These are phyloP conservation scores for Pelusios castaneus DNA, from an alignment of 2,113 vertebrate species.

Conservation along the genomic window DNA sequence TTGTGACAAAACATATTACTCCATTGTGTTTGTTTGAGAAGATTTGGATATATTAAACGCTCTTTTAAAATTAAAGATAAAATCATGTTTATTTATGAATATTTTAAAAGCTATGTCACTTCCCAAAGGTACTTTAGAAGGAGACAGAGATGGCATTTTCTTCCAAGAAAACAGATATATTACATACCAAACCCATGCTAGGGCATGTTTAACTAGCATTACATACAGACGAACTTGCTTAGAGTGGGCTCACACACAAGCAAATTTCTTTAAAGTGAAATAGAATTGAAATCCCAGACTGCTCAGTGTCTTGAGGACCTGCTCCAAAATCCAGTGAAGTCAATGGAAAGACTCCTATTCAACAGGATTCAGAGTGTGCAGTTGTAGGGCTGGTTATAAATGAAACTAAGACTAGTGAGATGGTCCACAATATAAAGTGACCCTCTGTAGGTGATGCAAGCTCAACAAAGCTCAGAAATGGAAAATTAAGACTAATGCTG, in stretches of 20 bases:
- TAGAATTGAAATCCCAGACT: background rate
- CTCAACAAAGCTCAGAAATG: background rate
- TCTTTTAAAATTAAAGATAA: background rate
- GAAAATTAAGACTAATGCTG: background rate
- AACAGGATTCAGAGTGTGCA: rapidly evolving
- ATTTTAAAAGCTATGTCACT: background rate
- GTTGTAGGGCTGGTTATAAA: rapidly evolving
- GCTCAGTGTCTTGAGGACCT: background rate
- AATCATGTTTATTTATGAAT: background rate
- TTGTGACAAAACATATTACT: background rate
- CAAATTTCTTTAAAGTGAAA: background rate
- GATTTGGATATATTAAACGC: background rate
- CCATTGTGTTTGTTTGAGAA: background rate
- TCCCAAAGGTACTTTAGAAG: constrained; percentile 2
- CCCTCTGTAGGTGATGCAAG: background rate
- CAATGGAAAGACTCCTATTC: background rate
- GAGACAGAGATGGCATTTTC: constrained; percentile 1
- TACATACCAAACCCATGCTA: background rate
- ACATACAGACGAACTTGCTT: background rate
- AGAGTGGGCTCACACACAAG: background rate
- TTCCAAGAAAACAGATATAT: background rate
- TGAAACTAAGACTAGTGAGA: rapidly evolving
- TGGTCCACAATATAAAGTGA: rapidly evolving
- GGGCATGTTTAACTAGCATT: background rate
- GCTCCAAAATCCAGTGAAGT: background rate